These are phyloP conservation scores for Forbesichthys agassizii DNA, from an alignment of 2,113 vertebrate genomes.

Conservation along the genomic window DNA sequence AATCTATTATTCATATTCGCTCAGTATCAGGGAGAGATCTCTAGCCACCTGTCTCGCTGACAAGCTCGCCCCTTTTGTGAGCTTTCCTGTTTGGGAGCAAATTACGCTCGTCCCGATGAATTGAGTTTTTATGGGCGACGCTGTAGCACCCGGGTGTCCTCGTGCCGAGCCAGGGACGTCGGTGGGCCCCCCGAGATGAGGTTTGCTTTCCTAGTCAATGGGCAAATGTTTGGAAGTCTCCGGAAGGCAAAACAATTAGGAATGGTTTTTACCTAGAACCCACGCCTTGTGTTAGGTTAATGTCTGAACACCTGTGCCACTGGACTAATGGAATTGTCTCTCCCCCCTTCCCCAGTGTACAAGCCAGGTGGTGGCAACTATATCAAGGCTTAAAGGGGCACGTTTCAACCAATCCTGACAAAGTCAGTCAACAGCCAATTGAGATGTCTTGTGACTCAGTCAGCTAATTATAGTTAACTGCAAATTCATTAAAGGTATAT, in stretches of 20 bases:
- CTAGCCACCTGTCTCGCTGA: constrained; percentile 99
- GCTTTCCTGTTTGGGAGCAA: constrained; percentile 96
- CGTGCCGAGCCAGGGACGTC: constrained; percentile 88
- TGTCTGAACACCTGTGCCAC: not conserved
- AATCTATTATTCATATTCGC: constrained; percentile 99
- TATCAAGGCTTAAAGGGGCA: no score
- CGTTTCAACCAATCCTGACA: no score
- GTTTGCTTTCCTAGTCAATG: constrained; percentile 79
- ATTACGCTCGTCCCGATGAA: constrained; percentile 99
- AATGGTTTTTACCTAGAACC: constrained; percentile 43
- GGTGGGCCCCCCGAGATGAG: constrained; percentile 71
- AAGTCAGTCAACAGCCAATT: no score
- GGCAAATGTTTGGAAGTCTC: constrained; percentile 85
- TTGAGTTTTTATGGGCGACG: constrained; percentile 99
- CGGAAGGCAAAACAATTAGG: constrained; percentile 9
- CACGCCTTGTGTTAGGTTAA: constrained; percentile 33
- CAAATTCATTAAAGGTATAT: no score
- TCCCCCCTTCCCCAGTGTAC: no score
- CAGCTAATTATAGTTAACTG: no score
- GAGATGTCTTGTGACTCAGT: no score
- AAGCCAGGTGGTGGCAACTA: no score
- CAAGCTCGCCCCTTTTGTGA: constrained; percentile 99
- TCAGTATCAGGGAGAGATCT: constrained; percentile 99
- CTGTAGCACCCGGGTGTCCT: constrained; percentile 88
- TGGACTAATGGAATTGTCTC: not conserved